These are phyloP conservation scores for Synergus umbraculus DNA, from an alignment of 2,888 invertebrate genomes.

Conservation along the genomic window DNA sequence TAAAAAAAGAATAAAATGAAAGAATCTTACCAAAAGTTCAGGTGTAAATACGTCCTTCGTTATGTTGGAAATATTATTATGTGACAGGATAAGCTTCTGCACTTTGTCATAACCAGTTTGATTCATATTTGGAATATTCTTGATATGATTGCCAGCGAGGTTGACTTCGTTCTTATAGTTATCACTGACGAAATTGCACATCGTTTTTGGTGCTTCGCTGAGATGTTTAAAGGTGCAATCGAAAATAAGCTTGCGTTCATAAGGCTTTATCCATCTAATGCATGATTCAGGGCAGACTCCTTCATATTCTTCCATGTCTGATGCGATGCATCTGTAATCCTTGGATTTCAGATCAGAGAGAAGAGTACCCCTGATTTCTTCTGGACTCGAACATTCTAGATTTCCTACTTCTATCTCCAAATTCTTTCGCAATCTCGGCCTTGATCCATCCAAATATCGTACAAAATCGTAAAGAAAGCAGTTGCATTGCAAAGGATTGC, in stretches of 20 bases:
- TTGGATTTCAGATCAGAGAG: conserved; percentile 75
- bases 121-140: conserved; percentile 70
- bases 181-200: conserved; percentile 62
- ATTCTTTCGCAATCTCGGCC: conserved; percentile 73
- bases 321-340: conserved; percentile 77
- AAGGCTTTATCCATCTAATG: conserved; percentile 78
- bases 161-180: conserved; percentile 76
- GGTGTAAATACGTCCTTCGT: conserved; percentile 76
- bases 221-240: conserved; percentile 80
- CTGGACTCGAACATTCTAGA: conserved; percentile 78
- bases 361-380: conserved; percentile 60
- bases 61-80: conserved; percentile 78
- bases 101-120: conserved; percentile 78
- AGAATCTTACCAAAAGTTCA: conserved; percentile 73
- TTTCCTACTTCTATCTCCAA: conserved; percentile 75
- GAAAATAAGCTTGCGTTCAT: conserved; percentile 78
- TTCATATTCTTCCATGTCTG: conserved; percentile 54
- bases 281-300: conserved; percentile 79
- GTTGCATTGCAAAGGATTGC: conserved; percentile 83
- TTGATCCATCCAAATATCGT: conserved; percentile 78
- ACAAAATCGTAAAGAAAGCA: conserved; percentile 80
- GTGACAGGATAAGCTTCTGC: conserved; percentile 77
- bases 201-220: conserved; percentile 76
- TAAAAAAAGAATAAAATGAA: neutral
- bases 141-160: conserved; percentile 76